Evolutionary conservation across 2,888 invertebrate genomes (phyloP), one percentile per base, ranked within the genome.

Genomic region (Heliothis peltigera): DNA sequence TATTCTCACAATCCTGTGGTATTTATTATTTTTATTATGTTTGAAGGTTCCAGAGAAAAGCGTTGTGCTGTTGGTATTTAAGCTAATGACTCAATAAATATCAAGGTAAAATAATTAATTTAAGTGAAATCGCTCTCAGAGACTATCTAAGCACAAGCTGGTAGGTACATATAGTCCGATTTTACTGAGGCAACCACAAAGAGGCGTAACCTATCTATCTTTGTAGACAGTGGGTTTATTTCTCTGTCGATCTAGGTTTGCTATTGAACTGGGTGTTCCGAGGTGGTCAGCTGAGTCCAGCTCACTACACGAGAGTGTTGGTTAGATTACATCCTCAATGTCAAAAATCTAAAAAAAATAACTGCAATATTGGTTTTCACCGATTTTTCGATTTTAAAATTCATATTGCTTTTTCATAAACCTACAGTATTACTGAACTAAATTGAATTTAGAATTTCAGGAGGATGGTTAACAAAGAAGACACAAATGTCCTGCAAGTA

Each of bases 181-280:
- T 58, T 65, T 56, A 64, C 66, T 48, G 67, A 64, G 46, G 73
- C 60, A 64, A 80, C 80, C 66, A 67, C 79, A 77, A 81, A 81
- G 77, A 75, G 79, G 80, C 80, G 80, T 75, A 72, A 72, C 78
- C 70, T 66, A 76, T 73, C 63, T 59, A 58, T 78, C 77, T 74
- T 78, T 28, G 70, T 69, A 74, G 70, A 74, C 75, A 71, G 69
- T 73, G 68, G 64, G 63, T 60, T 73, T 61, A 74, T 62, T 68
- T 70, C 56, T 57, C 58, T 55, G 67, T 77, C 77, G 61, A 73
- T 67, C 70, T 70, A 62, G 57, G 73, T 61, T 72, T 59, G 72
- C 67, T 42, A 32, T 19, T 61, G 52, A 54, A 46, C 39, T 57
- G 19, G 44, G 32, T 7, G 8, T 28, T 42, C n/a, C 39, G 15